These are phyloP conservation scores for Endomychus coccineus DNA, from an alignment of 2,888 invertebrate species.

Conservation along the genomic window DNA sequence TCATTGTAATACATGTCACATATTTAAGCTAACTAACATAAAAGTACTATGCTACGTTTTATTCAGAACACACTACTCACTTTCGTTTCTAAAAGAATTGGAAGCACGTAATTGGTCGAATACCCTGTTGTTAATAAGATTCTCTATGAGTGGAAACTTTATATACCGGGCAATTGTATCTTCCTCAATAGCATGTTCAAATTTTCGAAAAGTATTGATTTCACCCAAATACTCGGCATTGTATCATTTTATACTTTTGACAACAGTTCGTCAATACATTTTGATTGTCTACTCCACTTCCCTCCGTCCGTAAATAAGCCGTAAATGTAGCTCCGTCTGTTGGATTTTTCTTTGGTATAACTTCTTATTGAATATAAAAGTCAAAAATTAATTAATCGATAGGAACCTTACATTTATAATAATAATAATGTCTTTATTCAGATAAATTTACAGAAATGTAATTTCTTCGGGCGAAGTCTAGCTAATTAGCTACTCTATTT, in stretches of 20 bases:
- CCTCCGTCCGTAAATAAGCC: constrained; percentile 82
- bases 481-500: too few species aligned
- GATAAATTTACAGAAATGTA: too few species aligned
- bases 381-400: too few species aligned
- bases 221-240: constrained; percentile 74
- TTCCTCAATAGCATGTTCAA: constrained; percentile 47
- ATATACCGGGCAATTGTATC: constrained; percentile 71
- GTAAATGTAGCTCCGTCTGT: too few species aligned
- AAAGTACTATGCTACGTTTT: constrained; percentile 68
- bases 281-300: constrained; percentile 63
- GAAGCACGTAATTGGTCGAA: constrained; percentile 77
- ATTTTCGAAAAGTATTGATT: constrained; percentile 51
- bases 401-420: too few species aligned
- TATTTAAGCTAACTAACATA: constrained; percentile 69
- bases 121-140: constrained; percentile 76
- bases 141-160: constrained; percentile 76
- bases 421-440: too few species aligned
- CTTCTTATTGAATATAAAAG: too few species aligned
- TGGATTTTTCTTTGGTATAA: too few species aligned
- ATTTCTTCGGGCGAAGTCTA: too few species aligned
- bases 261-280: constrained; percentile 63
- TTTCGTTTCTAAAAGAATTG: constrained; percentile 63
- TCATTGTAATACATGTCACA: too few species aligned
- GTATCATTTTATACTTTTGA: constrained; percentile 74
- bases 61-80: constrained; percentile 69